Conservation (phyloP, 2,797 vertebrate genomes). For the Cossypha polioptera region DNA sequence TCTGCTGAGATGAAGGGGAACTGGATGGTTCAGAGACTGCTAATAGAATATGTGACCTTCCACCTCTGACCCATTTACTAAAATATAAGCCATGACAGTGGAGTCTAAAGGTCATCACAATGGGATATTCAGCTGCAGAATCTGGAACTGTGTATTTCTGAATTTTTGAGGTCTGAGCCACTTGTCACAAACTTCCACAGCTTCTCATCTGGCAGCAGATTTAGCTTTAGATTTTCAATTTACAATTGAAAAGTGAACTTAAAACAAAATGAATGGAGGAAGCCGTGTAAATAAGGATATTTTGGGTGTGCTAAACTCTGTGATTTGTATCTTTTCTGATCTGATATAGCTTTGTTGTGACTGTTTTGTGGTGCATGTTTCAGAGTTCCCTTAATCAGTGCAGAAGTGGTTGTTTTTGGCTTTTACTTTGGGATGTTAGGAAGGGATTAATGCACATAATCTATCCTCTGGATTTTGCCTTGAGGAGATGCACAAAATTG, state of each 20-base stretch:
- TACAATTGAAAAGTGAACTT: not conserved
- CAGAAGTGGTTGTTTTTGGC: not conserved
- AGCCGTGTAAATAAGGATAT: not conserved
- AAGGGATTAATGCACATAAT: not conserved
- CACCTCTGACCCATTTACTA: slow-evolving; percentile 15
- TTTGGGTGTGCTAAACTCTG: not conserved
- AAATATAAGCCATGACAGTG: not conserved
- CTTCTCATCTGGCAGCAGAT: not conserved
- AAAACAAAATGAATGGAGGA: not conserved
- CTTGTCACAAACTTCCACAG: not conserved
- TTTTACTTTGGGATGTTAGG: not conserved
- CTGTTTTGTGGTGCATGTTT: not conserved
- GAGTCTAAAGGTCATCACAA: not conserved
- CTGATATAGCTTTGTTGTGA: not conserved
- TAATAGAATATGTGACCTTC: slow-evolving; percentile 10
- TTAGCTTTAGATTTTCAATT: not conserved
- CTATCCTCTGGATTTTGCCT: not conserved
- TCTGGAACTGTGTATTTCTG: not conserved
- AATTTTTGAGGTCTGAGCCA: not conserved
- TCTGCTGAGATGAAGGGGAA: not conserved
- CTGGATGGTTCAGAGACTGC: not conserved
- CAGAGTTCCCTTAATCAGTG: not conserved
- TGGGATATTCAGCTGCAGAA: not conserved
- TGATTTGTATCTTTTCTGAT: not conserved
- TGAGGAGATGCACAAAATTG: not conserved